A percentile compares a stretch with the other conserved stretches of the same genome.
phyloP scores from a whole-genome alignment of 2,888 invertebrate species.

The Phengaris alcon region DNA sequence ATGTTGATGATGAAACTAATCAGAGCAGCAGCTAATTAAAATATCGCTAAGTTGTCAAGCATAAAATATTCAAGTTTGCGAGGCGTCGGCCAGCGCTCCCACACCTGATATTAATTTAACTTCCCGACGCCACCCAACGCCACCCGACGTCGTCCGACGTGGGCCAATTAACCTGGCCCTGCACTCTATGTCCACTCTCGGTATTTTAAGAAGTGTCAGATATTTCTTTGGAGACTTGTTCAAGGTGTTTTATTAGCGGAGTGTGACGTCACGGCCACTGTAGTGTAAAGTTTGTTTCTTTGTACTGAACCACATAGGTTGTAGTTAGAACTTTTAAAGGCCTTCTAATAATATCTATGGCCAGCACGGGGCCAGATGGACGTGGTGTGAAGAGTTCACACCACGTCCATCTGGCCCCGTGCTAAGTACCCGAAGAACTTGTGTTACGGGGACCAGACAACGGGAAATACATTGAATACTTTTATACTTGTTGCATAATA shows the following conservation, averaged over 20 bases:
- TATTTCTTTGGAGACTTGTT: neutral
- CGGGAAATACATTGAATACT: no score
- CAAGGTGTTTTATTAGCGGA: neutral
- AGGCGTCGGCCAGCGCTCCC: slow-evolving; percentile 8
- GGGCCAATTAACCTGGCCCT: neutral
- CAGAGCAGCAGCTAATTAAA: slow-evolving; percentile 1
- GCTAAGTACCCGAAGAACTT: no score
- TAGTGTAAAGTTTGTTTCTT: neutral
- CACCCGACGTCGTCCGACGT: neutral
- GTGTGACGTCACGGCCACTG: neutral
- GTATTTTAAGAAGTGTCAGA: neutral
- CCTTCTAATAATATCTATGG: no score
- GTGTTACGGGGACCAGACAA: no score
- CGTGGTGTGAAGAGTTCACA: no score
- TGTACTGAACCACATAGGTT: neutral
- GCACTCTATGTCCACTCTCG: neutral
- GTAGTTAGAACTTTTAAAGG: no score
- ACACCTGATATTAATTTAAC: slow-evolving; percentile 15
- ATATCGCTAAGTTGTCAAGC: slow-evolving; percentile 7
- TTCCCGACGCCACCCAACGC: slow-evolving; percentile 1
- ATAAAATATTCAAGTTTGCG: slow-evolving; percentile 11
- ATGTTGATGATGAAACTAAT: neutral
- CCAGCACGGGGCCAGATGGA: no score
- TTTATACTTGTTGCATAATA: no score
- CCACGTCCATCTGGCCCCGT: no score